These are phyloP conservation scores for Atta texana DNA, from an alignment of 1,140 invertebrate genomes.

Conservation along the genomic window DNA sequence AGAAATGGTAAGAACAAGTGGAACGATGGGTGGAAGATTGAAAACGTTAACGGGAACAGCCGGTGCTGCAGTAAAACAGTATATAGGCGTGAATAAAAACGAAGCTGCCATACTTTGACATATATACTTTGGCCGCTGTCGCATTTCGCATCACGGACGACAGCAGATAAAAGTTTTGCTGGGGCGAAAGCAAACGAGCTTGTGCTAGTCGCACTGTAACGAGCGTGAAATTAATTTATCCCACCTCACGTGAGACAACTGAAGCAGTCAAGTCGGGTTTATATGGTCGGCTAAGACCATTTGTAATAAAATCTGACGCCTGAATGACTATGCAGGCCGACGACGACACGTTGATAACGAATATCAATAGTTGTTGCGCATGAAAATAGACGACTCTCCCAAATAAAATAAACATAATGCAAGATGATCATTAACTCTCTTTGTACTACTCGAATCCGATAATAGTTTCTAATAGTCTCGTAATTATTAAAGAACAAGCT, in stretches of 20 bases:
- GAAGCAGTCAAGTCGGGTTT: conserved; percentile 34
- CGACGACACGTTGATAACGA: not conserved
- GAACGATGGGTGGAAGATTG: not conserved
- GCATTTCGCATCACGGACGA: not conserved
- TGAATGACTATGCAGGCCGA: not conserved
- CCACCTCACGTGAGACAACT: not conserved
- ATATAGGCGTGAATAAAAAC: conserved; percentile 42
- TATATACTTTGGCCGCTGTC: conserved; percentile 5
- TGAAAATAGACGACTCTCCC: not conserved
- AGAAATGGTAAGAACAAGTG: conserved; percentile 5
- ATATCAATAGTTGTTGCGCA: not conserved
- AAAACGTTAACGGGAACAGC: conserved; percentile 18
- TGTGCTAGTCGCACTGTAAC: not conserved
- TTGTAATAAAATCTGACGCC: not conserved
- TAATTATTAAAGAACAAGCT: not conserved
- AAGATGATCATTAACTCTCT: not conserved
- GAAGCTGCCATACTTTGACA: conserved; percentile 25
- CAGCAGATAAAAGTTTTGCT: conserved; percentile 35
- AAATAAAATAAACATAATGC: not conserved
- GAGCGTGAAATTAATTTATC: conserved; percentile 59
- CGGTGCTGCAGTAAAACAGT: not conserved
- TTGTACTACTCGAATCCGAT: not conserved
- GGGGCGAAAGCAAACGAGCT: not conserved
- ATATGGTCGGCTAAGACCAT: not conserved
- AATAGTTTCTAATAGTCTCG: not conserved